Percentiles rank a stretch among this genome's conserved stretches.
Conservation (phyloP, 2,888 invertebrate genomes). For the Mesopsocus fuscifrons region DNA sequence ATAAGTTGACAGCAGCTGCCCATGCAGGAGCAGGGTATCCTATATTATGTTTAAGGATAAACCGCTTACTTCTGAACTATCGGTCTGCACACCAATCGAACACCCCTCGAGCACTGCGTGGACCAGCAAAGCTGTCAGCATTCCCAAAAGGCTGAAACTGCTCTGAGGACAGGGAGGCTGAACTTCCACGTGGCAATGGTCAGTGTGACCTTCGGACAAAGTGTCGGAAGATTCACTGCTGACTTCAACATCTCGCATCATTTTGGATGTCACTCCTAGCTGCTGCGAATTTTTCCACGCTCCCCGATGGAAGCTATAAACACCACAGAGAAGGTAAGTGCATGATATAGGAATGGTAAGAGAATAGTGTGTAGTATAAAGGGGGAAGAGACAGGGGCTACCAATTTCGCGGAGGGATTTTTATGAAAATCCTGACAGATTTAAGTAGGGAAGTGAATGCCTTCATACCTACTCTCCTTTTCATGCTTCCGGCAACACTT, state of each 20-base stretch:
- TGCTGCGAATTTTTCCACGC: background rate
- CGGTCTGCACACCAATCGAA: conserved; percentile 57
- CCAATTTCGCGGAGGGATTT: too few species aligned
- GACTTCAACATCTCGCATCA: background rate
- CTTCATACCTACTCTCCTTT: background rate
- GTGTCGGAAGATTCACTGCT: background rate
- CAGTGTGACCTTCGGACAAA: background rate
- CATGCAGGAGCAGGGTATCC: background rate
- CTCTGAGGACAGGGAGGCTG: background rate
- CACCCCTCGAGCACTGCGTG: conserved; percentile 65
- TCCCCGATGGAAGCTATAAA: background rate
- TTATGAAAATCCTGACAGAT: conserved; percentile 16
- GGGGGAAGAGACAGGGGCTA: background rate
- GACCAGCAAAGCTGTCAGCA: conserved; percentile 51
- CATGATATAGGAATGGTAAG: background rate
- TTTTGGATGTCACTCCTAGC: too few species aligned
- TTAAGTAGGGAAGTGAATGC: too few species aligned
- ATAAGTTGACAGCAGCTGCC: too few species aligned
- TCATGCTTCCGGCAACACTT: background rate
- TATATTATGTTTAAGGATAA: background rate
- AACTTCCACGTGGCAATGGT: conserved; percentile 1
- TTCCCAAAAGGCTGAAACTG: conserved; percentile 27
- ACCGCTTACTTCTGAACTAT: conserved; percentile 37
- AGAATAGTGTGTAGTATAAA: background rate
- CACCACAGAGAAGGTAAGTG: conserved; percentile 17